Base-by-base conservation (phyloP, 2,797 vertebrate genomes). In the Poecilia velifera region DNA sequence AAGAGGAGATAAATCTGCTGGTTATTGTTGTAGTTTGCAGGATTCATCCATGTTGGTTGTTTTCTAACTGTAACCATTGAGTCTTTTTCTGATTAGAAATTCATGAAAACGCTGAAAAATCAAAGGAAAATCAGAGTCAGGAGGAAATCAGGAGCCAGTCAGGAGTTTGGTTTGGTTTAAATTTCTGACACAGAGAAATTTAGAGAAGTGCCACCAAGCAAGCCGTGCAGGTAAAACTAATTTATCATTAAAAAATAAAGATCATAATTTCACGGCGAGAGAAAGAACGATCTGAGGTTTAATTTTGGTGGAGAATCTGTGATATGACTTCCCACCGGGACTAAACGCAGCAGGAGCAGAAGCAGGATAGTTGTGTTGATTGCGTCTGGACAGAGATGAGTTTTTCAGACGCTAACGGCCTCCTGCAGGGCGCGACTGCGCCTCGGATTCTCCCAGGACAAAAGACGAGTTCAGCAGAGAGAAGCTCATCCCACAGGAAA, bases 321-420 rank as follows among this genome's bases (percentile, higher is more conserved):
- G 2, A 55, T 76, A 57, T 4, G 31, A 45, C 39, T 77, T 4
- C 74, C 2, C 72, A 39, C n/a, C 13, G 13, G 25, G 70, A 71
- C 25, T 79, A 72, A 10, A 3, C 0, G 20, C 74, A 76, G 82
- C 80, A 8, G 76, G 72, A 20, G 53, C 39, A 82, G 47, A 49
- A 28, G 2, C 6, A 7, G 39, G 13, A 75, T 66, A 73, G 55
- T 73, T 71, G 46, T 47, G 28, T 72, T 68, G 73, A 55, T 68
- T 51, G 57, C 47, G 45, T 28, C 39, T 22, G 28, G 72, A 70
- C 74, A 88, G 80, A 79, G 70, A 82, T 76, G 82, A 66, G 31
- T 71, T 75, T 78, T 72, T 53, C 28, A 31, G 66, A 72, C 28
- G 3, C 31, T 53, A 78, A 84, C 70, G 77, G 20, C 73, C 77